Conservation (phyloP, 1,140 invertebrate species). For the Drosophila simulans region DNA sequence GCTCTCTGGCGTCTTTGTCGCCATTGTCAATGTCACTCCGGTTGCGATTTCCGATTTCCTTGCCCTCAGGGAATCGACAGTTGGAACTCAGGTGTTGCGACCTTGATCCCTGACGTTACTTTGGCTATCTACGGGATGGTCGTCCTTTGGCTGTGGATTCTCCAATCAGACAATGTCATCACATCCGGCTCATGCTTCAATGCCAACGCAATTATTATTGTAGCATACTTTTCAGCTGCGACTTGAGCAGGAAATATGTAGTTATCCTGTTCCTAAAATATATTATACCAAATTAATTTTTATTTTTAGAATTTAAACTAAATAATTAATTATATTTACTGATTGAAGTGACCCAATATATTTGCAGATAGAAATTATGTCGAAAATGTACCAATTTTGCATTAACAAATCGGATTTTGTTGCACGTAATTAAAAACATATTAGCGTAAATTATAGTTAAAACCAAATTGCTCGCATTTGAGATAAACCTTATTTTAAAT, state of each 20-base stretch:
- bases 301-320: too few species aligned
- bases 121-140: background rate
- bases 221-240: conserved; percentile 11
- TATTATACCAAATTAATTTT: too few species aligned
- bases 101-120: conserved; percentile 7
- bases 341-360: too few species aligned
- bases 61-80: conserved; percentile 22
- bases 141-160: background rate
- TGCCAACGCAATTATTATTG: background rate
- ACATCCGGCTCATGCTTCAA: background rate
- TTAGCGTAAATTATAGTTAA: background rate
- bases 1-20: conserved; percentile 4
- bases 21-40: conserved; percentile 4
- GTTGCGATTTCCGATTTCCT: background rate
- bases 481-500: too few species aligned
- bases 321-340: background rate
- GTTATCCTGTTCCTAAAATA: too few species aligned
- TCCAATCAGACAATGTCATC: background rate
- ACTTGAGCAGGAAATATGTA: too few species aligned
- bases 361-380: too few species aligned
- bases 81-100: conserved; percentile 16
- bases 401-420: too few species aligned
- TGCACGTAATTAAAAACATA: background rate
- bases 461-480: too few species aligned
- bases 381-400: too few species aligned